These are phyloP conservation scores for Dicerorhinus sumatrensis DNA, from an alignment of 2,113 vertebrate species.

Conservation along the genomic window DNA sequence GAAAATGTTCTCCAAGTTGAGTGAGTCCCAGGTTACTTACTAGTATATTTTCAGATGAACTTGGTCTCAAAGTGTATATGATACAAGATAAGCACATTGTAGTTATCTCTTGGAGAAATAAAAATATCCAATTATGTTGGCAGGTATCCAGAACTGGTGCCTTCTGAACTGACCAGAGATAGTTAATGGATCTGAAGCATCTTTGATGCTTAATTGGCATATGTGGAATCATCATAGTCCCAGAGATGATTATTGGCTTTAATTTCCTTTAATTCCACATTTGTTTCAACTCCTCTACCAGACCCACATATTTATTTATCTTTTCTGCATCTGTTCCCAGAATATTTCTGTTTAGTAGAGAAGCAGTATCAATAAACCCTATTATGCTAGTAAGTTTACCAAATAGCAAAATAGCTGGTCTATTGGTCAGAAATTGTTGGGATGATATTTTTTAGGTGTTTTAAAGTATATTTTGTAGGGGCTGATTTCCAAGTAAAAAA, in stretches of 20 bases:
- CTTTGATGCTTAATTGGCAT: slow-evolving; percentile 51
- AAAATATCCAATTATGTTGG: slow-evolving; percentile 67
- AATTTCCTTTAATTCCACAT: slow-evolving; percentile 59
- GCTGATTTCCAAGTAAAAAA: background rate
- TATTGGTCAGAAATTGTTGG: background rate
- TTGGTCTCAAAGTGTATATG: slow-evolving; percentile 25
- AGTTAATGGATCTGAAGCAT: slow-evolving; percentile 34
- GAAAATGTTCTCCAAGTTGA: slow-evolving; percentile 50
- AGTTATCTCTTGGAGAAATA: slow-evolving; percentile 66
- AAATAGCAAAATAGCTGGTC: slow-evolving; percentile 30
- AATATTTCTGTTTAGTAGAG: slow-evolving; percentile 60
- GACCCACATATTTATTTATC: slow-evolving; percentile 53
- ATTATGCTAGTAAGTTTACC: slow-evolving; percentile 27
- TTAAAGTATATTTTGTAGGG: background rate
- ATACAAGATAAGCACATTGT: slow-evolving; percentile 52
- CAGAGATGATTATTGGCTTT: slow-evolving; percentile 54
- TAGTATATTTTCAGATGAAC: slow-evolving; percentile 70
- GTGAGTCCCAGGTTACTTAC: slow-evolving; percentile 42
- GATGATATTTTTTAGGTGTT: slow-evolving; percentile 15
- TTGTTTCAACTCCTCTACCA: slow-evolving; percentile 65
- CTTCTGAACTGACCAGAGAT: slow-evolving; percentile 52
- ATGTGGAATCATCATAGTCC: background rate
- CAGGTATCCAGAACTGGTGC: slow-evolving; percentile 44
- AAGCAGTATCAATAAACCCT: slow-evolving; percentile 48
- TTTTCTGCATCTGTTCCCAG: slow-evolving; percentile 59